Conservation (phyloP, 2,113 vertebrate genomes). For the Melanostigma gelatinosum region DNA sequence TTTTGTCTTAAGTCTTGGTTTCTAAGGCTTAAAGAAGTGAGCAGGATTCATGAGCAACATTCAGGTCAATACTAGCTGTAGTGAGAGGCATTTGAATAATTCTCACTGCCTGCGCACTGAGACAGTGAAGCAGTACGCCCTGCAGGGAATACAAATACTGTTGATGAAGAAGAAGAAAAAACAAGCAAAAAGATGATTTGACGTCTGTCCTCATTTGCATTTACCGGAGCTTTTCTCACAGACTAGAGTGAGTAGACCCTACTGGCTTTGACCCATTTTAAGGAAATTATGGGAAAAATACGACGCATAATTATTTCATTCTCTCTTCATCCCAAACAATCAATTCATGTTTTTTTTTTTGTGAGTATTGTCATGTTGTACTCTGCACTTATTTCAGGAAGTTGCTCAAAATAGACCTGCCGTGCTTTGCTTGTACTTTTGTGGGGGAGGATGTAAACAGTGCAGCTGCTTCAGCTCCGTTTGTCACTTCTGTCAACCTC, state of each 20-base stretch:
- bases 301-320: slow-evolving; percentile 11
- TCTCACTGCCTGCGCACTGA: slow-evolving; percentile 35
- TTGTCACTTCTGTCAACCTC: slow-evolving; percentile 41
- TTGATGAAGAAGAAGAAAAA: slow-evolving; percentile 22
- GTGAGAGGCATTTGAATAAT: slow-evolving; percentile 61
- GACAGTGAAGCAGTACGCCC: slow-evolving; percentile 37
- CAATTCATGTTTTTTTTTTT: slow-evolving; percentile 1
- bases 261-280: not conserved
- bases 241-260: slow-evolving; percentile 5
- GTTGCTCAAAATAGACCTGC: slow-evolving; percentile 66
- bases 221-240: slow-evolving; percentile 14
- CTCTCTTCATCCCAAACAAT: slow-evolving; percentile 16
- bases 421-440: slow-evolving; percentile 42
- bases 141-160: slow-evolving; percentile 32
- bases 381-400: slow-evolving; percentile 58
- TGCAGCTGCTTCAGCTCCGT: slow-evolving; percentile 40
- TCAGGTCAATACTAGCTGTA: slow-evolving; percentile 26
- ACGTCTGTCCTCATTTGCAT: slow-evolving; percentile 39
- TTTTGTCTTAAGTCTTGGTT: slow-evolving; percentile 20
- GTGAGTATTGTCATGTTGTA: slow-evolving; percentile 29
- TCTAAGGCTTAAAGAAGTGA: slow-evolving; percentile 6
- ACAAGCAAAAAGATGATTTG: slow-evolving; percentile 34
- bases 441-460: slow-evolving; percentile 60
- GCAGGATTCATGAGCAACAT: slow-evolving; percentile 26
- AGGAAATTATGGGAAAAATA: slow-evolving; percentile 13